Evolutionary conservation across 1,140 invertebrate genomes (phyloP), one percentile per base, ranked within the genome.

Genomic region (Anadara kagoshimensis): DNA sequence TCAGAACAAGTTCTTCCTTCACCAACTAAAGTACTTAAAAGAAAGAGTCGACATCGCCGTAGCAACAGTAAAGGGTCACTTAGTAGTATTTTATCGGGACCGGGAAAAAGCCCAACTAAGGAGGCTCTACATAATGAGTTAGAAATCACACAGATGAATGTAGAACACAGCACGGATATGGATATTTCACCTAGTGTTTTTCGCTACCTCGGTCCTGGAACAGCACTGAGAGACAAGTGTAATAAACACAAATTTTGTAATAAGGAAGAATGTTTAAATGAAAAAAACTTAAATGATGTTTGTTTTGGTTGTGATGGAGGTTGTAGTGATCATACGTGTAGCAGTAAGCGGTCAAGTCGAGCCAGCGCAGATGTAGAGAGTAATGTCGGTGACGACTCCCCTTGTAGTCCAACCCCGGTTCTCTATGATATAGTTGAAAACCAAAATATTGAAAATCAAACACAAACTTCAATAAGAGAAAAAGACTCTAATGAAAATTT

Each of bases 241-340:
- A 36, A 36, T 7, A 36, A 36, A 68, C 70, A 59, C 22, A 58
- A 65, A 24, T 72, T 62, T 24, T 51, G 22, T 18, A 20, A 68
- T 22, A 54, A 66, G 12, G 41, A 54, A 29, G 4, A 29, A 59
- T 26, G 16, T 59, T 59, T 61, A 41, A 76, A 75, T 36, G 69
- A 80, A 14, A 80, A 75, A 54, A 86, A 86, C 68, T 78, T 87
- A 51, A 88, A 87, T 73, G 87, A 88, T 72, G 85, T 88, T 24
- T 88, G 87, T 80, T 88, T 86, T 75, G 86, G 87, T n/a, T 88
- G 86, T 78, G 85, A 86, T 54, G 86, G 87, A 11, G 78, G 79
- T 20, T 87, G 86, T 73, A 85, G 81, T 53, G 87, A 88, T 58
- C 73, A 71, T 29, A 82, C 80, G 0, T 86, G 83, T 75, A 83